These are phyloP conservation scores for Lacanobia oleracea DNA, from an alignment of 2,888 invertebrate genomes.

Conservation along the genomic window DNA sequence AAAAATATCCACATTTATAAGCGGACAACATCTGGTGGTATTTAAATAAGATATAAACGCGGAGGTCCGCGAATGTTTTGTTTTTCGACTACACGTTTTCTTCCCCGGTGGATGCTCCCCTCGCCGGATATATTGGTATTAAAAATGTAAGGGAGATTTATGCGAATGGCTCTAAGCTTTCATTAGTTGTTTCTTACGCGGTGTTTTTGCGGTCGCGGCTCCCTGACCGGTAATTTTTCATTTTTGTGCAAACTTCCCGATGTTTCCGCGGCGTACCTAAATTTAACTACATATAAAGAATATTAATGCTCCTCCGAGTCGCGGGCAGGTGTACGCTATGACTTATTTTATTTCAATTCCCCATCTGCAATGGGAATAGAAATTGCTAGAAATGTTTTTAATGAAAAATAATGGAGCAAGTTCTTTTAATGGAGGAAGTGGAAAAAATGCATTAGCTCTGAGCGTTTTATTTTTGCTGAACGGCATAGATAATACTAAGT, in stretches of 20 bases:
- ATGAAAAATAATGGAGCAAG: slow-evolving; percentile 78
- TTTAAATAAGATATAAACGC: slow-evolving; percentile 90
- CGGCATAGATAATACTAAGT: slow-evolving; percentile 50
- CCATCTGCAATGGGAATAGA: slow-evolving; percentile 80
- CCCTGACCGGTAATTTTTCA: slow-evolving; percentile 91
- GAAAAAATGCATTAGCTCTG: slow-evolving; percentile 48
- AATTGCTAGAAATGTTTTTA: slow-evolving; percentile 79
- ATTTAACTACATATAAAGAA: slow-evolving; percentile 90
- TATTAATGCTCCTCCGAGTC: slow-evolving; percentile 85
- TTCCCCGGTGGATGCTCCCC: slow-evolving; percentile 85
- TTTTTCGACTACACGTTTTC: slow-evolving; percentile 83
- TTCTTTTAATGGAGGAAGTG: slow-evolving; percentile 61
- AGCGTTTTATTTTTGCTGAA: slow-evolving; percentile 55
- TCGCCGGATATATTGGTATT: slow-evolving; percentile 90
- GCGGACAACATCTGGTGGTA: slow-evolving; percentile 89
- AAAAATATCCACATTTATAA: slow-evolving; percentile 89
- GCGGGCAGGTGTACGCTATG: slow-evolving; percentile 87
- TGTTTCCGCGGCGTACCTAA: slow-evolving; percentile 82
- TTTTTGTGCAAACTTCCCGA: slow-evolving; percentile 88
- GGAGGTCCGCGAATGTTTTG: slow-evolving; percentile 86
- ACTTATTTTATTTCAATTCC: slow-evolving; percentile 87
- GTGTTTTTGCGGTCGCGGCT: slow-evolving; percentile 88
- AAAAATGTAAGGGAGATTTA: slow-evolving; percentile 91
- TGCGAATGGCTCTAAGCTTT: slow-evolving; percentile 91
- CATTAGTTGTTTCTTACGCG: slow-evolving; percentile 90